Evolutionary conservation across 2,888 invertebrate genomes (phyloP), one percentile per base, ranked within the genome.

Genomic region (Hanleya hanleyi): DNA sequence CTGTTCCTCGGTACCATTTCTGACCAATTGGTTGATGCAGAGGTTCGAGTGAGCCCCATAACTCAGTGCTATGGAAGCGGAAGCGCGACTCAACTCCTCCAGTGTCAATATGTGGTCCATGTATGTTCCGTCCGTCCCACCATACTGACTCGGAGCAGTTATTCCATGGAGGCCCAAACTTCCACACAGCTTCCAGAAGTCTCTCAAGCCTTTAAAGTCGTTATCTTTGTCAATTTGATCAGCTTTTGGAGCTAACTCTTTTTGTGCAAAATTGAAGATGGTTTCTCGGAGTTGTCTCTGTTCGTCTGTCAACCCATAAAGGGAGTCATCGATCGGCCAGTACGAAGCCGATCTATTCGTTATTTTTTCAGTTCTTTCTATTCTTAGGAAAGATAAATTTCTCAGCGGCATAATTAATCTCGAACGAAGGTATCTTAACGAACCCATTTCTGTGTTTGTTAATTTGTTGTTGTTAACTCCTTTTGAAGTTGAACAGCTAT

Each of bases 31-130:
- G 91, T 99, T 99, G 9, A 99, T 92, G 89, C 98, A 99, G 12
- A 99, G 93, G 91, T 99, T 99, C 0, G 99, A 98, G 91, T 99
- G 98, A 1, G 98, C 97, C 6, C 97, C 98, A 89, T 99, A 99
- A 67, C 97, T 97, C 1, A 99, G 91, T 0, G 93, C 97, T 64
- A 99, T 94, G 0, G 94, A 93, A 0, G 83, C 89, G 76, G 94
- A 93, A 6, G 95, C 98, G 85, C 99, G 92, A 1, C 97, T 97
- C 70, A 99, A 88, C 92, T 99, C 99, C 90, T 99, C 99, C 94
- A 96, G 94, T 33, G 97, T 95, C 72, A 99, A 92, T 77, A 95
- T 94, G 87, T 99, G 98, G 86, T 98, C 98, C 51, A 96, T 92
- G 90, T 98, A 99, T 71, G 94, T 93, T 51, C 96, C 95, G 18